Conservation (phyloP, 2,113 vertebrate genomes). For the Barbus barbus region DNA sequence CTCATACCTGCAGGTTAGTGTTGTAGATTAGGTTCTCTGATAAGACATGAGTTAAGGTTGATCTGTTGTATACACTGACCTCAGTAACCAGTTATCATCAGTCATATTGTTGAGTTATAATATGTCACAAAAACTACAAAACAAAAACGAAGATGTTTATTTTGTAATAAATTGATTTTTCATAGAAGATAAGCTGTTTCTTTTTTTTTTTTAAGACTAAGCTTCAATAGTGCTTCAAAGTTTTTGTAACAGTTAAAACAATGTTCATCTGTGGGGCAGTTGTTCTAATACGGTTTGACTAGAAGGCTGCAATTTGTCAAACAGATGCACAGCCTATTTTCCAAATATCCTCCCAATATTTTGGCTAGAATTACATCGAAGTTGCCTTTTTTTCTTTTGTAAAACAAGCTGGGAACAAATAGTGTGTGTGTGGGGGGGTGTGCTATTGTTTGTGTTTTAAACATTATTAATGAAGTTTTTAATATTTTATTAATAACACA, state of each 20-base stretch:
- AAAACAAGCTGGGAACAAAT: too few species aligned
- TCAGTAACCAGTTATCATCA: neutral
- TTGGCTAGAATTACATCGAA: neutral
- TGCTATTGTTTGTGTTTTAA: too few species aligned
- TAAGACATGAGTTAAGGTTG: neutral
- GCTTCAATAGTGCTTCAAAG: neutral
- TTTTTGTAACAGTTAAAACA: neutral
- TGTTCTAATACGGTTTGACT: neutral
- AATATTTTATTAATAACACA: too few species aligned
- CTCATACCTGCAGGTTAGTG: neutral
- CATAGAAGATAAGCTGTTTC: neutral
- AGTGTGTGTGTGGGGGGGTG: too few species aligned
- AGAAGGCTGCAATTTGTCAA: neutral
- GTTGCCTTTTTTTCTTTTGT: neutral
- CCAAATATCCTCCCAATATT: neutral
- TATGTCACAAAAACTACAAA: neutral
- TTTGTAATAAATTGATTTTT: conserved; percentile 23
- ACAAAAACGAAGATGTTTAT: neutral
- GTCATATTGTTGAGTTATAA: neutral
- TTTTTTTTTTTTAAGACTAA: neutral
- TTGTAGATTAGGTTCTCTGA: conserved; percentile 3
- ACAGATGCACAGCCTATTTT: too few species aligned
- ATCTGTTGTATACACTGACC: neutral
- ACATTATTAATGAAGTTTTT: too few species aligned
- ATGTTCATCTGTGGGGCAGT: neutral